Evolutionary conservation across 2,888 invertebrate species (phyloP), one percentile per base, ranked within the genome.

Genomic region (Leucania comma): DNA sequence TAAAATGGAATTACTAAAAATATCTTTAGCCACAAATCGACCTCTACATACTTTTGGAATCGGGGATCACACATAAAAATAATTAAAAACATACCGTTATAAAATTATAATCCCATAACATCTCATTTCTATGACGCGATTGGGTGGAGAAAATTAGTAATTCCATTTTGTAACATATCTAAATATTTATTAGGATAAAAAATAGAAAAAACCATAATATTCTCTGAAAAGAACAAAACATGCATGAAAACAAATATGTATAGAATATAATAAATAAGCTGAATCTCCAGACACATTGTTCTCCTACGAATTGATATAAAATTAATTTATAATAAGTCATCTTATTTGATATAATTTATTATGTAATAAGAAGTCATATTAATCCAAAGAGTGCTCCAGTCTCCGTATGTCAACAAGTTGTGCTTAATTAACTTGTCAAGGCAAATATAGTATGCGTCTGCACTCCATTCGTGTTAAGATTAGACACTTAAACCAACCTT

Each of bases 1-100:
- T 80, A 90, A 91, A 93, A 93, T 94, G 94, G 93, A 95, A 95
- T 94, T 89, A 95, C 93, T 91, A 90, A 90, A 84, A 68, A 54
- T 50, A 26, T 54, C 68, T 68, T 77, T 87, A 87, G 86, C 86
- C 38, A 64, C n/a, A 42, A 63, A 59, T 68, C 50, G 50, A 75
- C 22, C 6, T 83, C 88, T 90, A 89, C 89, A n/a, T n/a, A n/a
- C n/a, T n/a, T 76, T 67, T 73, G 87, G 87, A 84, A 74, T 72
- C 61, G 68, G 82, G 92, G 90, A 84, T 63, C 88, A 93, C 91
- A 93, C 90, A 83, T 57, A 76, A 64, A 72, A 74, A 72, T 62
- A 72, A 67, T 48, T 83, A 81, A 82, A 78, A 90, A 92, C 93
- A 69, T 90, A 90, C 89, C 89, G 58, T 83, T 72, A 42, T 17